phyloP scores from a whole-genome alignment of 2,797 vertebrate genomes.

The Antrozous pallidus region DNA sequence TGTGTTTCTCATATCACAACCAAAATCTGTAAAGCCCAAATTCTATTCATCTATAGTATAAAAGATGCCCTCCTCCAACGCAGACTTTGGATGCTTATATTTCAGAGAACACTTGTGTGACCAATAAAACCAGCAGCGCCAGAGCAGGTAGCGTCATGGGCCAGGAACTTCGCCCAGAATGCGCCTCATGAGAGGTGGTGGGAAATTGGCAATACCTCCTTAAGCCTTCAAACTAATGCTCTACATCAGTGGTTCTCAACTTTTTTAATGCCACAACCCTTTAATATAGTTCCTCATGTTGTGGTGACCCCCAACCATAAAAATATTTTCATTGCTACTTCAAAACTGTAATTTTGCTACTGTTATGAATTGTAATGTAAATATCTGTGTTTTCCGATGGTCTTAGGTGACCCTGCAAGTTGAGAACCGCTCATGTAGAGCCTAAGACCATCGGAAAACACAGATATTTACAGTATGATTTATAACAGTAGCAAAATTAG shows the following conservation, averaged over 20 bases:
- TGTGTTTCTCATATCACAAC: slow-evolving; percentile 74
- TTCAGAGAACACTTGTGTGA: slow-evolving; percentile 54
- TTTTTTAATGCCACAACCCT: no score
- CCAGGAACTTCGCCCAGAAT: not conserved
- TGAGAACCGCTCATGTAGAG: no score
- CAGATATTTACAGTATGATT: no score
- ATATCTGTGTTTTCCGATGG: no score
- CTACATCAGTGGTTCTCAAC: slow-evolving; percentile 3
- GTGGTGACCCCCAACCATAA: no score
- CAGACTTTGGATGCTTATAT: slow-evolving; percentile 35
- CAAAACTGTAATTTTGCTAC: no score
- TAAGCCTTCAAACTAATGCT: slow-evolving; percentile 69
- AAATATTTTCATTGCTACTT: no score
- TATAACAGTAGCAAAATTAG: no score
- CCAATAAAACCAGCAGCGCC: slow-evolving; percentile 5
- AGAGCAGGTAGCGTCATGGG: slow-evolving; percentile 48
- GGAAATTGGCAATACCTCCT: slow-evolving; percentile 66
- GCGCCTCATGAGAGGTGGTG: not conserved
- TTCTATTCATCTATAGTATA: slow-evolving; percentile 66
- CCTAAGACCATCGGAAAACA: no score
- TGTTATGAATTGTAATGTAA: no score
- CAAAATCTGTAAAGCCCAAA: slow-evolving; percentile 75
- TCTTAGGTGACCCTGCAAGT: no score
- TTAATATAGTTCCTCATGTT: no score
- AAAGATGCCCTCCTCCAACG: slow-evolving; percentile 53